phyloP scores from a whole-genome alignment of 2,797 vertebrate species.

The Semotilus atromaculatus region DNA sequence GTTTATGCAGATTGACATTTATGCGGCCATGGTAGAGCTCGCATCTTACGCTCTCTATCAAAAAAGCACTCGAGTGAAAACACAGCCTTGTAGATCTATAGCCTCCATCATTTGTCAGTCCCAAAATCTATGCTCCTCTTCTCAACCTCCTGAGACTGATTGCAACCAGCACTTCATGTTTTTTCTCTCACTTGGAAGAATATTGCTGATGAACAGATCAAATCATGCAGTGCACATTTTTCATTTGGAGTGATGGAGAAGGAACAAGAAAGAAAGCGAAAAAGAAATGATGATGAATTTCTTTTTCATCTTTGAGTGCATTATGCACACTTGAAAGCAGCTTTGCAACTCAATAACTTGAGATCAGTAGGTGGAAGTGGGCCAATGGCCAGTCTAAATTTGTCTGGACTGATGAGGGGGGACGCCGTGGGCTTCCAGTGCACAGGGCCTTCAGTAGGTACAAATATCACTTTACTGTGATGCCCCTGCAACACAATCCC shows the following conservation, averaged over 20 bases:
- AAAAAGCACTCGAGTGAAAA: conserved; percentile 46
- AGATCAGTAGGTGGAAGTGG: conserved; percentile 58
- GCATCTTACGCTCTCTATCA: conserved; percentile 48
- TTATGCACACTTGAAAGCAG: conserved; percentile 53
- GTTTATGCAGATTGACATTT: conserved; percentile 62
- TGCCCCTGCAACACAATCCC: conserved; percentile 40
- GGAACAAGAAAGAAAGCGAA: conserved; percentile 30
- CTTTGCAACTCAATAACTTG: conserved; percentile 64
- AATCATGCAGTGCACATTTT: conserved; percentile 51
- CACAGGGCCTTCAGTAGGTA: conserved; percentile 40
- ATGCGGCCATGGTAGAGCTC: conserved; percentile 47
- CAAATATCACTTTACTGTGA: conserved; percentile 55
- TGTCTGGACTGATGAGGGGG: conserved; percentile 28
- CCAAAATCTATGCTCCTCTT: conserved; percentile 50
- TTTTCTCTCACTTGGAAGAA: conserved; percentile 50
- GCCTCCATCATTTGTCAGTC: conserved; percentile 53
- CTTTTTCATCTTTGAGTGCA: conserved; percentile 42
- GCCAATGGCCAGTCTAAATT: conserved; percentile 56
- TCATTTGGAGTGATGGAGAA: conserved; percentile 52
- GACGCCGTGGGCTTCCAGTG: conserved; percentile 56
- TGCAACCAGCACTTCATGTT: conserved; percentile 59
- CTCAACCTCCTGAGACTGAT: conserved; percentile 57
- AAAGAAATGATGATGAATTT: conserved; percentile 42
- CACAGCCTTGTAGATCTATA: conserved; percentile 48
- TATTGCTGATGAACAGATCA: conserved; percentile 50